These are phyloP conservation scores for Brachionus angularis DNA, from an alignment of 1,140 invertebrate species.

Conservation along the genomic window DNA sequence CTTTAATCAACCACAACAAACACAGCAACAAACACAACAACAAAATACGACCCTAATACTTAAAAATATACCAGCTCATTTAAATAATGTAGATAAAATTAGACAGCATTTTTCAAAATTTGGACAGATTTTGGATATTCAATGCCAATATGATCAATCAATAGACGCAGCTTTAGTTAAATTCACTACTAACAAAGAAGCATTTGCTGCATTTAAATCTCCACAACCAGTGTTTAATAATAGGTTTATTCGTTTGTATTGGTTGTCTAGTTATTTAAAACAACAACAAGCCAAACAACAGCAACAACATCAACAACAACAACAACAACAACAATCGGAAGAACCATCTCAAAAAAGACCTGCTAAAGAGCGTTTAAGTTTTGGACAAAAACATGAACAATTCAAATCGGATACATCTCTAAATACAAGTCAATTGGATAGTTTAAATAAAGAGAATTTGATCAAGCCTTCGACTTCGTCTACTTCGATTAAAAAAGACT, in stretches of 20 bases:
- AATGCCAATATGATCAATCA: slow-evolving; percentile 25
- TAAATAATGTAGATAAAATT: slow-evolving; percentile 24
- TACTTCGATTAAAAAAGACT: neutral
- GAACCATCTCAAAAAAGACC: slow-evolving; percentile 6
- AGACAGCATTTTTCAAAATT: slow-evolving; percentile 39
- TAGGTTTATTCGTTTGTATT: slow-evolving; percentile 29
- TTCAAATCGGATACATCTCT: too few relatives aligned
- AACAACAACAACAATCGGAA: neutral
- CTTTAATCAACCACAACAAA: neutral
- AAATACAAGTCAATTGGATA: too few relatives aligned
- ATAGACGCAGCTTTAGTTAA: slow-evolving; percentile 17
- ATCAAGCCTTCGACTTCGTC: neutral
- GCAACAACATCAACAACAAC: neutral
- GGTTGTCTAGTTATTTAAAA: slow-evolving; percentile 10
- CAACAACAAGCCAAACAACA: slow-evolving; percentile 2
- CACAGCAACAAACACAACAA: neutral
- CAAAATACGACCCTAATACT: slow-evolving; percentile 29
- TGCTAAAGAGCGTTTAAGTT: slow-evolving; percentile 17
- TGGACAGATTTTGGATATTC: slow-evolving; percentile 30
- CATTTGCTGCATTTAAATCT: slow-evolving; percentile 38
- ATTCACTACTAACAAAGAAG: slow-evolving; percentile 27
- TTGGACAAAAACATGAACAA: too few relatives aligned
- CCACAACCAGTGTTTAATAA: slow-evolving; percentile 37
- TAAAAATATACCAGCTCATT: slow-evolving; percentile 14
- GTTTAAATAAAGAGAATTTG: slow-evolving; percentile 33